Base-by-base conservation (phyloP, 2,888 invertebrate species). In the Agrotis ipsilon region DNA sequence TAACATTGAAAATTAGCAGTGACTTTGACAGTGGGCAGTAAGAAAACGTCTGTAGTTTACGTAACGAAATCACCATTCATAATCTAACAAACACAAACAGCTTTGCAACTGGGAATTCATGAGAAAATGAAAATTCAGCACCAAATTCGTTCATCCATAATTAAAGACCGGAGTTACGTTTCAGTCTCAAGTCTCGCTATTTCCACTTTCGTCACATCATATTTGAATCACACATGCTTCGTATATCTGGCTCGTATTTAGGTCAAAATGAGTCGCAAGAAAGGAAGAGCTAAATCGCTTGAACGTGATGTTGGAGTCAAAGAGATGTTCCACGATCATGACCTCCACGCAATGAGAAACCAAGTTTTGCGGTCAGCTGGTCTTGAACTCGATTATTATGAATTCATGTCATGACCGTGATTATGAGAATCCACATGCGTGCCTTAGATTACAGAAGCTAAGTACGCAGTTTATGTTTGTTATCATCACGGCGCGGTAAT, bases 341-440 rank as follows among this genome's bases (percentile, higher is more conserved):
- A 81, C 86, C 76, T 71, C 70, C 63, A 72, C 32, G 58, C 65
- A 67, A 68, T 57, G 61, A 72, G 86, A 87, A 85, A 84, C 83
- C 64, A 65, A 83, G 84, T 81, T 80, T 83, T 85, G 85, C 88
- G 86, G 86, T 86, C 86, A 86, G 82, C 80, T 80, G 81, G 66
- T 82, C 83, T 84, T 83, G 85, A 80, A 80, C 86, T 87, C 79
- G 78, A 86, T 85, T 84, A 86, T 74, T 86, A 84, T 83, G 82
- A 83, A 89, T 88, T 86, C 75, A 87, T 88, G 87, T 80, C 86
- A 84, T 82, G 88, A 86, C 81, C 87, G 82, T 83, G 83, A 83
- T 85, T 80, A 83, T 78, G 68, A 80, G 78, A 85, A 74, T 75
- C 59, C 61, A 74, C 75, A 83, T 78, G 72, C 78, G 79, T 78